These are phyloP conservation scores for Torymus auratus DNA, from an alignment of 2,888 invertebrate species.

Conservation along the genomic window DNA sequence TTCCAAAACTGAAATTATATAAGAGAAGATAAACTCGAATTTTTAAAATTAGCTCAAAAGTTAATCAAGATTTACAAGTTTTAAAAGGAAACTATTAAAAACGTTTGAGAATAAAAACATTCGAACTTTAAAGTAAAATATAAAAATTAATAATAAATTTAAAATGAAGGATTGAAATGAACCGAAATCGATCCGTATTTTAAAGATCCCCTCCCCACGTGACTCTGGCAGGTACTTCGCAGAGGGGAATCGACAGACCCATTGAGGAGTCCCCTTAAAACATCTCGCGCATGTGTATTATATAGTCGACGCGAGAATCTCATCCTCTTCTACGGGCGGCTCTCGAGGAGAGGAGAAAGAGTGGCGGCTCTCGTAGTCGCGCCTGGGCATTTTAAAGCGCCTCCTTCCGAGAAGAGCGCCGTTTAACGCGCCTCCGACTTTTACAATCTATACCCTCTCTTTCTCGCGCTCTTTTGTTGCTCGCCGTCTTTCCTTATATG, in stretches of 20 bases:
- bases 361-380: not conserved
- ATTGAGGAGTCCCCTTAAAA: slow-evolving; percentile 15
- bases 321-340: slow-evolving; percentile 18
- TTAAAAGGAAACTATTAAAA: too few species aligned
- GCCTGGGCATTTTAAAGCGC: slow-evolving; percentile 51
- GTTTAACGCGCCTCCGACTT: slow-evolving; percentile 56
- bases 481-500: slow-evolving; percentile 42
- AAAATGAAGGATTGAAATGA: too few species aligned
- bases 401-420: slow-evolving; percentile 56
- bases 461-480: slow-evolving; percentile 37
- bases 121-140: too few species aligned
- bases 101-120: too few species aligned
- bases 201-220: too few species aligned
- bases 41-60: too few species aligned
- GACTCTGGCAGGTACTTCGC: too few species aligned
- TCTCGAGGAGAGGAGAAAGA: not conserved
- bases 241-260: not conserved
- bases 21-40: too few species aligned
- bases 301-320: slow-evolving; percentile 2
- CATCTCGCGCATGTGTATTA: not conserved
- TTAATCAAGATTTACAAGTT: too few species aligned
- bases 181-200: too few species aligned
- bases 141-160: too few species aligned
- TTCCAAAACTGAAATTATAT: too few species aligned
- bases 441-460: slow-evolving; percentile 47